Evolutionary conservation across 2,888 invertebrate genomes (phyloP), one percentile per base, ranked within the genome.

Genomic region (Pristionchus fissidentatus): DNA sequence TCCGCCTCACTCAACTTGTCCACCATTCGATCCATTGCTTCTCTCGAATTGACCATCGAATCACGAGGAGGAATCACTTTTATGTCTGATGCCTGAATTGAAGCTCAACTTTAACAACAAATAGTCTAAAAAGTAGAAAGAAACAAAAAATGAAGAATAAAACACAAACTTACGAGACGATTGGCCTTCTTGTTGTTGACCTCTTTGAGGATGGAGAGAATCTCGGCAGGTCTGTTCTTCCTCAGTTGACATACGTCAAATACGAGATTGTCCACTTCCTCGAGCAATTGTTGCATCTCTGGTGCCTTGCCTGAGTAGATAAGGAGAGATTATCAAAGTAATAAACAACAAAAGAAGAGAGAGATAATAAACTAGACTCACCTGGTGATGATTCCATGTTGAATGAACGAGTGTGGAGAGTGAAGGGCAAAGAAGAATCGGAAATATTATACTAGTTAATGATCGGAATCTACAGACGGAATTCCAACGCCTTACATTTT

Each of bases 191-290:
- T 70, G n/a, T n/a, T 8, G 41, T 70, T 70, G 41, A 26, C 70
- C n/a, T 70, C 70, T 43, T 70, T 70, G 70, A 70, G n/a, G 70
- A 70, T 32, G 15, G 38, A 13, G 32, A 70, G 43, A 13, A 70
- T 70, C 70, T 70, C 32, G 70, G n/a, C n/a, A 7, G 70, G 70
- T 13, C 32, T 38, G n/a, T 41, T n/a, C 70, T 70, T 70, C 70
- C 70, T 70, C 26, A 35, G n/a, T 3, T 70, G n/a, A 5, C 43
- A 43, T 1, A 70, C 70, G 7, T 70, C 70, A 7, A 5, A 70
- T 10, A 70, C 70, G n/a, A 70, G 70, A 41, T 70, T 26, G 26
- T 70, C 70, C 10, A 70, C 70, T 26, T 70, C 43, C 10, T 10
- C 19, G 41, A 41, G 3, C 43, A 70, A 26, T 26, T 38, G 41